Conservation (phyloP, 1,140 invertebrate genomes). For the Eueides isabella region DNA sequence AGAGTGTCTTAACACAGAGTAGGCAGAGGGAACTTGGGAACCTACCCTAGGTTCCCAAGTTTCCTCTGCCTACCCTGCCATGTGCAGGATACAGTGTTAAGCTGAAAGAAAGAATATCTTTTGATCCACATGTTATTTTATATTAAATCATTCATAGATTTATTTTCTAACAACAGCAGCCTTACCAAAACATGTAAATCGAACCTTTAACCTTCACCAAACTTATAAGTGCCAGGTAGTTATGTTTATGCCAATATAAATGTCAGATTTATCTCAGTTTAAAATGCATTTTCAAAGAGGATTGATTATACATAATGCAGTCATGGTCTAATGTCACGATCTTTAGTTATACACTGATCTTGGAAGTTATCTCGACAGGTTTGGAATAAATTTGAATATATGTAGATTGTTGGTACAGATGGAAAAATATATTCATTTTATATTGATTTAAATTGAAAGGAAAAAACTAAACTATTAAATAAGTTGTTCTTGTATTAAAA, state of each 20-base stretch:
- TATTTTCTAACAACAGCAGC: background rate
- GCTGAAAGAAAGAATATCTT: too few species aligned
- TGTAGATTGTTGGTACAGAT: background rate
- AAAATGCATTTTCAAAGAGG: conserved; percentile 4
- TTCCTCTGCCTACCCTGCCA: too few species aligned
- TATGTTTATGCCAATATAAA: conserved; percentile 8
- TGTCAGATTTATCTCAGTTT: conserved; percentile 10
- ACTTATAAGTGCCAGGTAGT: conserved; percentile 4
- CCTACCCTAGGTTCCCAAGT: too few species aligned
- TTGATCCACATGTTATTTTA: background rate
- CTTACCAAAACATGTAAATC: background rate
- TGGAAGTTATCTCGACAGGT: background rate
- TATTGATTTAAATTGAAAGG: background rate
- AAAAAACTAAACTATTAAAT: too few species aligned
- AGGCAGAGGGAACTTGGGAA: too few species aligned
- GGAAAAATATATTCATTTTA: background rate
- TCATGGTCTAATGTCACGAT: conserved; percentile 8
- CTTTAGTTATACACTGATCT: conserved; percentile 6
- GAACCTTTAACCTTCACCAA: background rate
- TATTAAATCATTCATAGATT: background rate
- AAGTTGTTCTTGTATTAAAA: too few species aligned
- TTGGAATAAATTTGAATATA: conserved; percentile 1
- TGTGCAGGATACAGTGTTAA: too few species aligned
- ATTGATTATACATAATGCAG: conserved; percentile 15
- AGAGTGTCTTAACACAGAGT: too few species aligned